Evolutionary conservation across 2,888 invertebrate species (phyloP).

Genomic region (Hirtodrosophila trivittata): DNA sequence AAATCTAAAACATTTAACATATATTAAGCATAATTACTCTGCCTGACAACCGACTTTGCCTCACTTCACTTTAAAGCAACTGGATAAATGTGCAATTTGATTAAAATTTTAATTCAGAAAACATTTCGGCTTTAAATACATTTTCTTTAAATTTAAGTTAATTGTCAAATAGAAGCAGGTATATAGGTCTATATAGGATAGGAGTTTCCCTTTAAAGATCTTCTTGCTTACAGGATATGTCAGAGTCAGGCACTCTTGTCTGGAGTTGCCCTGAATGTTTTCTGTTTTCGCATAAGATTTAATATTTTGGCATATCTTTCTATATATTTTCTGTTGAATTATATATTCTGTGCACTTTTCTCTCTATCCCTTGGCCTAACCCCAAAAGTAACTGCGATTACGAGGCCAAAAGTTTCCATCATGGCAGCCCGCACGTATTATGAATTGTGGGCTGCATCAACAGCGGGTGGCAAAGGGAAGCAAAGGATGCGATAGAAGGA

Average conservation of each 20-base stretch:
- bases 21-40: constrained; percentile 17
- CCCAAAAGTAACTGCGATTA: neutral
- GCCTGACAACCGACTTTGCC: neutral
- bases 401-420: constrained; percentile 29
- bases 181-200: too few species aligned
- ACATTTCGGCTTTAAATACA: too few species aligned
- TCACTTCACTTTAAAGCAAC: neutral
- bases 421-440: constrained; percentile 24
- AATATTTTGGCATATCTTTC: too few species aligned
- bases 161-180: too few species aligned
- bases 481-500: neutral
- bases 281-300: too few species aligned
- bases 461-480: neutral
- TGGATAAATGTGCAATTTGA: too few species aligned
- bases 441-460: constrained; percentile 28
- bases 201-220: too few species aligned
- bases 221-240: too few species aligned
- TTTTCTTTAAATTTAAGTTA: too few species aligned
- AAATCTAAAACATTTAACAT: constrained; percentile 37
- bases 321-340: constrained; percentile 6
- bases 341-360: constrained; percentile 16
- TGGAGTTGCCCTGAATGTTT: too few species aligned
- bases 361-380: neutral
- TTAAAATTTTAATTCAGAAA: too few species aligned
- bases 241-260: too few species aligned